Base-by-base conservation (phyloP, 2,888 invertebrate species). In the Meiosimyza platycephala region DNA sequence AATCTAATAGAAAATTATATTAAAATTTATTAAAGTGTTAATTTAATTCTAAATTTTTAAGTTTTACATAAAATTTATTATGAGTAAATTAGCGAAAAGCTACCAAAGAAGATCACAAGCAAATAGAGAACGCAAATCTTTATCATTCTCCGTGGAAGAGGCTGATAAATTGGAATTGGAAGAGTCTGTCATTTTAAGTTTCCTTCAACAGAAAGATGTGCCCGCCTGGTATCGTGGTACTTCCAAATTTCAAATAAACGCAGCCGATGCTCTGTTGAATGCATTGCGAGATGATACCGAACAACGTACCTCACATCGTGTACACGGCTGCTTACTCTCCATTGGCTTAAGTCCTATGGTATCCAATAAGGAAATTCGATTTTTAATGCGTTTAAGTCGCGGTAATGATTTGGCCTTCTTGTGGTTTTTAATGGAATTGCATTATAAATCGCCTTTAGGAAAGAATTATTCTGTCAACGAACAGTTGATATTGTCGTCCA, bases 341-440 rank as follows among this genome's bases (percentile, higher is more conserved):
- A 69, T 87, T 16, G 86, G 86, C n/a, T n/a, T 87, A 1, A 59
- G 74, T 3, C 86, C 86, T 0, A 48, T 76, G 4, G 79, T 82
- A 3, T 55, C 73, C 1, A 18, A 60, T 6, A 51, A 66, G 1
- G 73, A 78, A 4, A 70, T 85, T 1, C 74, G 72, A 18, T 54
- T 74, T 3, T 68, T 83, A 3, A 80, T 85, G 74, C 50, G 64
- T 6, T 67, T 85, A 50, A 83, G 85, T 55, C 80, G 80, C 2
- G 83, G 84, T 40, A 86, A 83, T 71, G 86, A 87, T 71, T 78
- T 87, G 28, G 87, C 85, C 5, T 87, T 87, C 71, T 74, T 87
- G 4, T 87, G 87, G 86, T 87, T 85, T 67, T 78, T 87, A 2
- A 82, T 82, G 82, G 85, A 87, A 50, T 57, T 81, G 72, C 82